Evolutionary conservation across 2,888 invertebrate species (phyloP), one percentile per base, ranked within the genome.

Genomic region (Aethes cnicana): DNA sequence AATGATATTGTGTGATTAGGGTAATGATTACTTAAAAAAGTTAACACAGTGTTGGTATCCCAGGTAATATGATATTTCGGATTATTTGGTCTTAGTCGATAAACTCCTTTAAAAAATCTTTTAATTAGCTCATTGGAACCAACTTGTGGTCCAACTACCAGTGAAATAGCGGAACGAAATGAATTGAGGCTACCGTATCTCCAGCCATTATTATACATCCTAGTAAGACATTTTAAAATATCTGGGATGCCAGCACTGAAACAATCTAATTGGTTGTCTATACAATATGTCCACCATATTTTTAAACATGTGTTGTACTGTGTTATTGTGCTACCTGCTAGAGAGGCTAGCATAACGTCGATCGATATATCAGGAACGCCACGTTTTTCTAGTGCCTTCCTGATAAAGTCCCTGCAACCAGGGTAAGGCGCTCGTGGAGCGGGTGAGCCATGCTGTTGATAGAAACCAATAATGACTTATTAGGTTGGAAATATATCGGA

Each of bases 41-140:
- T 28, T 49, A 30, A 4, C 20, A 28, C 7, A 11, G 5, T 11
- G 9, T 12, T 26, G 17, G 26, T 17, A 16, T 42, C 42, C 42
- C 42, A 23, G 9, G 39, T 32, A n/a, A n/a, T 9, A 16, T 28
- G 17, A 20, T 42, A 42, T 42, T 30, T 28, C 6, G 42, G 42
- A 4, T 9, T 18, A 20, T 18, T 30, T 6, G 42, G 42, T 9
- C 47, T 28, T 30, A 26, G 11, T 11, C 12, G 28, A n/a, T 26
- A 42, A 8, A 42, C 7, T 4, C 42, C 42, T 30, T 30, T 42
- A 11, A 42, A 42, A 4, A 42, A 30, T 30, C 42, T 30, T 5
- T 16, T 30, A 11, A 42, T 30, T 9, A 20, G n/a, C 3, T 11
- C 11, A 14, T 42, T 17, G 1, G 4, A 1, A 7, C 42, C 42